These are phyloP conservation scores for Fratercula arctica DNA, from an alignment of 2,797 vertebrate genomes.

Conservation along the genomic window DNA sequence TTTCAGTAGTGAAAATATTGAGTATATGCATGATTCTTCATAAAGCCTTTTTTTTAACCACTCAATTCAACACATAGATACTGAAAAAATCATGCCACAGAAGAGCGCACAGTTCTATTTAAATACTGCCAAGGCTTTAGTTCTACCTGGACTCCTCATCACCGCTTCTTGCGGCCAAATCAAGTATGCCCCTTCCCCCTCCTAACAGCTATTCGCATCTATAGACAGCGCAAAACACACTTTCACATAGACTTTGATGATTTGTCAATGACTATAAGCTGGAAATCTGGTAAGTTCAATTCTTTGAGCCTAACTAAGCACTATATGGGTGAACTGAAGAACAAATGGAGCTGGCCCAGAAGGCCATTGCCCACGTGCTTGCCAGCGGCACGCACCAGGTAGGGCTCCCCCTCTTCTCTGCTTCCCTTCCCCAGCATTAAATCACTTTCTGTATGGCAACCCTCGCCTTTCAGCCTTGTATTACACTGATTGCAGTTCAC, in stretches of 20 bases:
- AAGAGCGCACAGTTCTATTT: background rate
- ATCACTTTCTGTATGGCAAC: background rate
- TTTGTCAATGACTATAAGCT: background rate
- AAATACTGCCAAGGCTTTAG: background rate
- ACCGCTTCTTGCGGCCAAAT: accelerated
- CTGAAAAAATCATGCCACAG: background rate
- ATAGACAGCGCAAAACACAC: background rate
- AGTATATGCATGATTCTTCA: background rate
- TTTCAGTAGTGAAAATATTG: background rate
- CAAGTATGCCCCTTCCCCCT: background rate
- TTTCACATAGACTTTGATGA: background rate
- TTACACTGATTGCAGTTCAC: background rate
- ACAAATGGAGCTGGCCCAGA: background rate
- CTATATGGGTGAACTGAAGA: background rate
- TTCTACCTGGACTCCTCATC: background rate
- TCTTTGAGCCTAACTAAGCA: background rate
- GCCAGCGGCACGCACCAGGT: too few species aligned
- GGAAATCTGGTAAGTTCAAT: background rate
- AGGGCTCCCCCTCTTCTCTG: background rate
- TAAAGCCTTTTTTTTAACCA: background rate
- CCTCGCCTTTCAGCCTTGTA: background rate
- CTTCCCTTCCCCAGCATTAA: background rate
- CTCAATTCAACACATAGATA: background rate
- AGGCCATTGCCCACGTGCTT: accelerated
- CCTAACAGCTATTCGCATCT: background rate